Conservation (phyloP, 1,140 invertebrate species). For the Zaprionus africanus region DNA sequence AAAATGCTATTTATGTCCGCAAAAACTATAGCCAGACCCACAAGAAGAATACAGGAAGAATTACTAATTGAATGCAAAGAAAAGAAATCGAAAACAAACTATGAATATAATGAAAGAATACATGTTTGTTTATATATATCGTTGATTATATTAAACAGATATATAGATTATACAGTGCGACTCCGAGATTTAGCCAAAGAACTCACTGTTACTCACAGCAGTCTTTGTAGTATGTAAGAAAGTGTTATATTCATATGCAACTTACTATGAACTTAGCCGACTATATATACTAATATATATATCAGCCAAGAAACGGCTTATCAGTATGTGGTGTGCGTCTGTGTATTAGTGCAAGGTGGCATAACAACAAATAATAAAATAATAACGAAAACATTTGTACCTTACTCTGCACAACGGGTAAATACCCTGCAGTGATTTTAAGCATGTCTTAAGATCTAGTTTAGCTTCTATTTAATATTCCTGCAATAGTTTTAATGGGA, state of each 20-base stretch:
- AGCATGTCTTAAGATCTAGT: neutral
- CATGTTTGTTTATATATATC: neutral
- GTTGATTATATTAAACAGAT: too few species aligned
- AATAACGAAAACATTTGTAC: neutral
- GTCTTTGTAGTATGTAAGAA: neutral
- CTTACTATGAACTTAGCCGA: neutral
- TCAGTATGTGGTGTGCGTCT: neutral
- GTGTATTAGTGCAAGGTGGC: too few species aligned
- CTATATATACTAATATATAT: slow-evolving; percentile 15
- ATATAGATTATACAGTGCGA: too few species aligned
- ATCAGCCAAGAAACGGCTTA: slow-evolving; percentile 17
- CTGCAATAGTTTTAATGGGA: too few species aligned
- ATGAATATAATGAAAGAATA: neutral
- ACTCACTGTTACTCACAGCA: neutral
- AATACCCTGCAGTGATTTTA: slow-evolving; percentile 9
- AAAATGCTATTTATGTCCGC: slow-evolving; percentile 20
- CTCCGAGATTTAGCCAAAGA: neutral
- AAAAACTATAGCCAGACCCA: slow-evolving; percentile 3
- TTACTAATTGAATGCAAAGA: slow-evolving; percentile 1
- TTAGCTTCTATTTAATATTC: neutral
- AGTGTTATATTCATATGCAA: neutral
- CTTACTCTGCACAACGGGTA: neutral
- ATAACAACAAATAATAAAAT: neutral
- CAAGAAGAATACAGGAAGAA: slow-evolving; percentile 24
- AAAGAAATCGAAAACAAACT: slow-evolving; percentile 2